Base-by-base conservation (phyloP, 2,888 invertebrate genomes). In the Platycheirus rosarum region DNA sequence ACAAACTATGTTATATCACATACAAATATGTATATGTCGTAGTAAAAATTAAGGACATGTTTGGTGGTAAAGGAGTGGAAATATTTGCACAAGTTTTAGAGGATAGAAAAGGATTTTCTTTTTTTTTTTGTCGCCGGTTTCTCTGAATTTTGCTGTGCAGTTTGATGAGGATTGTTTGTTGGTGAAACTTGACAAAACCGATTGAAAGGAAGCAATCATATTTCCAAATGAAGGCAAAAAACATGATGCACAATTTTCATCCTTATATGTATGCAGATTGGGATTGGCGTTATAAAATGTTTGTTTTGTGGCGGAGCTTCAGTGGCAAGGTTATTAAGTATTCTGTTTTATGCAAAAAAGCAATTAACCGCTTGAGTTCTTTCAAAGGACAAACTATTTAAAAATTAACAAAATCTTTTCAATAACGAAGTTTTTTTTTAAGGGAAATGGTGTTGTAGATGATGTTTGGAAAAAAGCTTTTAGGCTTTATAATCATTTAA, bases 21-120 rank as follows among this genome's bases (percentile, higher is more conserved):
- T 13, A 46, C n/a, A n/a, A n/a, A n/a, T n/a, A n/a, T n/a, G n/a
- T 18, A 42, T 5, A 49, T 37, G 66, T 18, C 40, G 29, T 23
- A 69, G 16, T 51, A 48, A 75, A 73, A 65, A 46, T 51, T 60
- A 63, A 66, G 75, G 80, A 75, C 65, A 75, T 40, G 62, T 75
- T 70, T 44, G 53, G 80, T 75, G 75, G 70, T 49, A 35, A 48
- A 73, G 37, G 51, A 69, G 65, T 73, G 48, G 23, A 77, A 78
- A 69, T 69, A 60, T 75, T 57, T 70, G 79, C 63, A 46, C 51
- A 70, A 70, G 49, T 44, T 46, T 65, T 53, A 16, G 18, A 60
- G 20, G 49, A 57, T 62, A 49, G 69, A 35, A 69, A 63, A 66
- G 60, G 18, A 60, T 49, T 69, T 42, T 42, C 8, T 7, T 23